Conservation (phyloP, 2,113 vertebrate species). For the Equus przewalskii region DNA sequence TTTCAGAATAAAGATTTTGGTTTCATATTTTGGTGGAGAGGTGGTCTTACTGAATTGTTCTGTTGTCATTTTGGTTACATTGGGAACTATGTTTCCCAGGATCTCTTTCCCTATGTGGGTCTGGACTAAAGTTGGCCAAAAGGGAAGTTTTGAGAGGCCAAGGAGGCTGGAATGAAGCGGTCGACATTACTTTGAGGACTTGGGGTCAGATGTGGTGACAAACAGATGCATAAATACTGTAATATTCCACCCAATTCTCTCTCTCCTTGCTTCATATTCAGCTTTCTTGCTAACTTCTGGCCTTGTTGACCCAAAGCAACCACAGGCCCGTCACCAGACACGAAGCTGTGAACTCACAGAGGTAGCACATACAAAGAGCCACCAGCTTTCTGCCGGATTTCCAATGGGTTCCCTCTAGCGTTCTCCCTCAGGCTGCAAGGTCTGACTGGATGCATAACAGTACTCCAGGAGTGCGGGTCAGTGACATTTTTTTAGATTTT, state of each 20-base stretch:
- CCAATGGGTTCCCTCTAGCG: background rate
- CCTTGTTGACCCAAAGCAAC: background rate
- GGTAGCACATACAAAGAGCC: background rate
- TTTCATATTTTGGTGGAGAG: background rate
- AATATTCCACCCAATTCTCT: background rate
- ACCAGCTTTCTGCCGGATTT: background rate
- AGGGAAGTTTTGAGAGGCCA: background rate
- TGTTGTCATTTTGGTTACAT: background rate
- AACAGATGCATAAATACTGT: background rate
- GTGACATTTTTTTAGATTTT: background rate
- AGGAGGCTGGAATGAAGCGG: fast-evolving
- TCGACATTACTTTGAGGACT: background rate
- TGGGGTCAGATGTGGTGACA: background rate
- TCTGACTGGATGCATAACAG: background rate
- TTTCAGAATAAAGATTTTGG: background rate
- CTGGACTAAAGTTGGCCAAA: background rate
- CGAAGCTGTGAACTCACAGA: background rate
- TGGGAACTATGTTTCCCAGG: background rate
- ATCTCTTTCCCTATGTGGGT: background rate
- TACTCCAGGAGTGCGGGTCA: background rate
- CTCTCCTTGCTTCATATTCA: background rate
- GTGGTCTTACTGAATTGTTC: background rate
- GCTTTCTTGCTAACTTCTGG: background rate
- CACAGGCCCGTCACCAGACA: background rate
- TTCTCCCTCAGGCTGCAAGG: background rate